These are phyloP conservation scores for Mimumesa dahlbomi DNA, from an alignment of 2,888 invertebrate species.

Conservation along the genomic window DNA sequence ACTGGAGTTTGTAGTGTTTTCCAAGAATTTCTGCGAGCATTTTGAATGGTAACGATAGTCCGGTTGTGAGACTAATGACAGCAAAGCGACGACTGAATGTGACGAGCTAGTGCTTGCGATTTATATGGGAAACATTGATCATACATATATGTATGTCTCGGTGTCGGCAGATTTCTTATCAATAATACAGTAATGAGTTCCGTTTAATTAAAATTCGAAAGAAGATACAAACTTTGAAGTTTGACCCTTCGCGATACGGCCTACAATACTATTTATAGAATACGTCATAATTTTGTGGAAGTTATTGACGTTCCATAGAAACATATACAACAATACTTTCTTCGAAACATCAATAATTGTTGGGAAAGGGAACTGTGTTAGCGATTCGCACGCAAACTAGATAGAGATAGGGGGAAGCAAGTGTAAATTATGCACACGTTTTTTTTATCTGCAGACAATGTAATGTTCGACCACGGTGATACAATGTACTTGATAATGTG, in stretches of 20 bases:
- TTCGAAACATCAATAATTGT: too few species aligned
- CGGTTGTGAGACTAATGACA: constrained; percentile 9
- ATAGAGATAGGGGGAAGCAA: too few species aligned
- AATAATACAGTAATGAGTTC: background rate
- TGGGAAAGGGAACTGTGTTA: too few species aligned
- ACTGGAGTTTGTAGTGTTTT: constrained; percentile 90
- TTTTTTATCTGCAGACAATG: too few species aligned
- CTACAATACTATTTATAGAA: background rate
- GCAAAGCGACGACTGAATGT: constrained; percentile 32
- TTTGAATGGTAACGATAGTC: background rate
- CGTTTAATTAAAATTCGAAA: constrained; percentile 10
- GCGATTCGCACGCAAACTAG: too few species aligned
- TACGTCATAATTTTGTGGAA: too few species aligned
- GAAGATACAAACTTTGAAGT: constrained; percentile 65
- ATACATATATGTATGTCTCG: constrained; percentile 3
- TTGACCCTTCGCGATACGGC: constrained; percentile 56
- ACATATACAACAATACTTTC: too few species aligned
- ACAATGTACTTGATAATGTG: background rate
- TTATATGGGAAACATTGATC: constrained; percentile 17
- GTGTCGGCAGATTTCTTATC: constrained; percentile 22
- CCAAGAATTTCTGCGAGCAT: constrained; percentile 80
- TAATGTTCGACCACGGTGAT: too few species aligned
- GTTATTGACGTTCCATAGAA: too few species aligned
- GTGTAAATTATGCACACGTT: too few species aligned
- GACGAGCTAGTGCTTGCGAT: background rate